phyloP scores from a whole-genome alignment of 2,113 vertebrate species.

The Hypanus sabinus region DNA sequence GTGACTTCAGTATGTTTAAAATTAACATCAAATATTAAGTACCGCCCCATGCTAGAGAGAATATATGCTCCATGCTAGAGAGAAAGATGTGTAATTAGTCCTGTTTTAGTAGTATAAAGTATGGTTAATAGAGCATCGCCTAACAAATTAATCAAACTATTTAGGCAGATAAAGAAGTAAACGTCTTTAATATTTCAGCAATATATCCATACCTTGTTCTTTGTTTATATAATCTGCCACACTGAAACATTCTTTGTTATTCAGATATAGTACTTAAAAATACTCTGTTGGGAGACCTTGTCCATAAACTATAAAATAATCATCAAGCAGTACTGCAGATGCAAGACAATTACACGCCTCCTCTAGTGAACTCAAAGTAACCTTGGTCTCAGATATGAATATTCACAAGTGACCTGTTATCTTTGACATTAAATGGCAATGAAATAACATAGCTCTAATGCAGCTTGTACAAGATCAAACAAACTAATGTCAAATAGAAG shows the following conservation, averaged over 20 bases:
- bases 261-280: background rate
- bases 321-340: background rate
- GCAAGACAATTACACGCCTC: conserved; percentile 5
- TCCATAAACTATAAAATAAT: conserved; percentile 32
- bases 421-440: conserved; percentile 33
- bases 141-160: conserved; percentile 27
- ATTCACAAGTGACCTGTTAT: conserved; percentile 38
- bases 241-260: background rate
- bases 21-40: conserved; percentile 31
- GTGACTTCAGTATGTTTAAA: background rate
- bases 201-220: conserved; percentile 7
- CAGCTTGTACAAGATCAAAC: conserved; percentile 34
- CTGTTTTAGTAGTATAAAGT: background rate
- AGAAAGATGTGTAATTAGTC: conserved; percentile 4
- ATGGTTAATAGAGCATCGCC: background rate
- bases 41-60: background rate
- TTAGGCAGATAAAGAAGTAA: background rate
- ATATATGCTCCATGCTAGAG: background rate
- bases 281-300: conserved; percentile 14
- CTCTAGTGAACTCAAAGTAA: conserved; percentile 33
- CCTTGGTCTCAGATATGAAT: conserved; percentile 30
- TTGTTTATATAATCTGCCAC: conserved; percentile 23
- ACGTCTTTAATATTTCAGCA: conserved; percentile 20
- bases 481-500: conserved; percentile 33
- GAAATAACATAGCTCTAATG: conserved; percentile 36